Base-by-base conservation (phyloP, 2,113 vertebrate species). In the Scatophagus argus region DNA sequence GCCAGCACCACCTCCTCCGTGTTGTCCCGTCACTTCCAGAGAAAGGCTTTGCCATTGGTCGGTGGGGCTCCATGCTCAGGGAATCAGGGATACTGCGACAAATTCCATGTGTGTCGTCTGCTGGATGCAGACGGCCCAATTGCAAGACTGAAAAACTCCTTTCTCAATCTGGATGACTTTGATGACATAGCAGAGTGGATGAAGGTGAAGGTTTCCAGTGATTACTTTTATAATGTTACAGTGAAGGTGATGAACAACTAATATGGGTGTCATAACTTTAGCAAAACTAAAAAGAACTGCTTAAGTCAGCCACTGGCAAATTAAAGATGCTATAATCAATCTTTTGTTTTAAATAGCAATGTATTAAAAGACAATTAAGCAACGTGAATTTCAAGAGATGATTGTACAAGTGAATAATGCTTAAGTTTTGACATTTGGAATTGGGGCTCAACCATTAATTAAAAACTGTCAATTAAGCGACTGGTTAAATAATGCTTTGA, bases 111-210 rank as follows among this genome's bases (percentile, higher is more conserved):
- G 17, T 96, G 95, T 59, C 92, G 94, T n/a, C 60, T 93, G 12
- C 90, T 95, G 67, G 90, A 96, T 27, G 94, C 94, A 1, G 95
- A 95, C 0, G 93, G 95, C 0, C 95, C 94, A 23, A 93, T 95
- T 0, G 95, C 95, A 19, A 87, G 94, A 55, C 90, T 95, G 46
- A 96, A 94, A 63, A 96, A 95, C 75, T 92, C 94, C 36, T 91
- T 94, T 36, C 82, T 95, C 55, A 68, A 93, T 54, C 79, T 95
- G 17, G 84, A 86, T 6, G 93, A 95, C 16, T 93, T 92, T 23
- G 81, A 93, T 1, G 93, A 94, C 59, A 0, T 91, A 1, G 94
- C 84, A 3, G 84, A 93, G 78, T 95, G 94, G 95, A 95, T 96
- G 94, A 93, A 95, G 94, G 94, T 94, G 51, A 74, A 69, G 6